phyloP scores from a whole-genome alignment of 2,888 invertebrate genomes.

The Thera obeliscata region DNA sequence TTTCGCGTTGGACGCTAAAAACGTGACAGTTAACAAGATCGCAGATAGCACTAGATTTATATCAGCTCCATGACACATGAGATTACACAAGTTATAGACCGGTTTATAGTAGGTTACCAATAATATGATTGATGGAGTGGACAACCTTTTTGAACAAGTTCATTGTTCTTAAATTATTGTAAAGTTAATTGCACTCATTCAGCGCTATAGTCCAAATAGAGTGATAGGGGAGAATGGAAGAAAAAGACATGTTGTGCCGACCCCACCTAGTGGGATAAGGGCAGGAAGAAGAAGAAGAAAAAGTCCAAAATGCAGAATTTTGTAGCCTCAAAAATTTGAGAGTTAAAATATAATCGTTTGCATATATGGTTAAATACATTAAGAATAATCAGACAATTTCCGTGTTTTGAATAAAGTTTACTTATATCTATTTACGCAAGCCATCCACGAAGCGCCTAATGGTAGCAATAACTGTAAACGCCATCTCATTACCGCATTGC shows the following conservation, averaged over 20 bases:
- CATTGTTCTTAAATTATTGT: constrained; percentile 30
- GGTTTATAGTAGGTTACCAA: constrained; percentile 43
- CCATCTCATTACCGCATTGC: constrained; percentile 70
- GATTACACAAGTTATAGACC: constrained; percentile 51
- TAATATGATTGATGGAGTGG: constrained; percentile 33
- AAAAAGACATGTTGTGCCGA: too few relatives aligned
- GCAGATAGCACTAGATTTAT: constrained; percentile 63
- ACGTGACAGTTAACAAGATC: constrained; percentile 65
- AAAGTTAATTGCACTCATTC: constrained; percentile 21
- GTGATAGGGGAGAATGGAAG: too few relatives aligned
- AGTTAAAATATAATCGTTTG: constrained; percentile 6
- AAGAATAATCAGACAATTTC: constrained; percentile 39
- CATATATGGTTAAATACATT: constrained; percentile 26
- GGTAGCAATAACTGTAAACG: constrained; percentile 65
- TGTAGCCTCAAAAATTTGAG: constrained; percentile 5
- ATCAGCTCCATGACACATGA: constrained; percentile 56
- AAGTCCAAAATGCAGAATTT: not conserved
- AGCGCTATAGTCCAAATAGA: not conserved
- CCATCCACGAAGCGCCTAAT: constrained; percentile 61
- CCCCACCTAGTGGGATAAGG: too few relatives aligned
- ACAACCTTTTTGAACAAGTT: constrained; percentile 38
- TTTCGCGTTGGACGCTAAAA: constrained; percentile 57
- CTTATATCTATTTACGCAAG: constrained; percentile 55
- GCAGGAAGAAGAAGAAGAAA: too few relatives aligned
- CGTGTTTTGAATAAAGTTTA: constrained; percentile 43